Evolutionary conservation across 1,140 invertebrate species (phyloP).

Genomic region (Cheumatopsyche charites): DNA sequence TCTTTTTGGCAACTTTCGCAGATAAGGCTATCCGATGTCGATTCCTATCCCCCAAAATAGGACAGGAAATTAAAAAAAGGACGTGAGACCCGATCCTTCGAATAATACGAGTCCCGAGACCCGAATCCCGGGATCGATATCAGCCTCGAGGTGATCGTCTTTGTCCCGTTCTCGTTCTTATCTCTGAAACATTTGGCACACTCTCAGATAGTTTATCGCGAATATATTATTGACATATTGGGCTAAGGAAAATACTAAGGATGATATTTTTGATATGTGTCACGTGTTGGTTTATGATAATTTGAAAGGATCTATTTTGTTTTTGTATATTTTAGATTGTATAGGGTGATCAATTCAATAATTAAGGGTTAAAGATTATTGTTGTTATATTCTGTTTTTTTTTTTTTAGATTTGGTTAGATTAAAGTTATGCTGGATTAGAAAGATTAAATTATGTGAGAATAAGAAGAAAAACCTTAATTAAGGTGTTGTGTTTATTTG

Average conservation of each 20-base stretch:
- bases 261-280: too few species aligned
- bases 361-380: too few species aligned
- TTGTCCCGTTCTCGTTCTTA: slow-evolving; percentile 14
- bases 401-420: too few species aligned
- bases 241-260: background rate
- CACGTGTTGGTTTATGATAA: too few species aligned
- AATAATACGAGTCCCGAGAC: background rate
- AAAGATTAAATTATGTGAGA: too few species aligned
- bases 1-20: background rate
- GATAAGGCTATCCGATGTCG: background rate
- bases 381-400: too few species aligned
- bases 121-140: slow-evolving; percentile 11
- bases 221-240: slow-evolving; percentile 14
- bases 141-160: background rate
- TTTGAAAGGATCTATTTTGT: too few species aligned
- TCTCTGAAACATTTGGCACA: slow-evolving; percentile 2
- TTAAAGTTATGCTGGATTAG: too few species aligned
- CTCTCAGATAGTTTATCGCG: background rate
- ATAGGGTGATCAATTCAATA: too few species aligned
- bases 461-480: too few species aligned
- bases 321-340: too few species aligned
- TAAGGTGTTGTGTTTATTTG: too few species aligned
- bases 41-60: background rate
- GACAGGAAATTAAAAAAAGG: slow-evolving; percentile 20
- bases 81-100: background rate